Evolutionary conservation across 2,797 vertebrate species (phyloP).

Genomic region (Melanitta fusca): DNA sequence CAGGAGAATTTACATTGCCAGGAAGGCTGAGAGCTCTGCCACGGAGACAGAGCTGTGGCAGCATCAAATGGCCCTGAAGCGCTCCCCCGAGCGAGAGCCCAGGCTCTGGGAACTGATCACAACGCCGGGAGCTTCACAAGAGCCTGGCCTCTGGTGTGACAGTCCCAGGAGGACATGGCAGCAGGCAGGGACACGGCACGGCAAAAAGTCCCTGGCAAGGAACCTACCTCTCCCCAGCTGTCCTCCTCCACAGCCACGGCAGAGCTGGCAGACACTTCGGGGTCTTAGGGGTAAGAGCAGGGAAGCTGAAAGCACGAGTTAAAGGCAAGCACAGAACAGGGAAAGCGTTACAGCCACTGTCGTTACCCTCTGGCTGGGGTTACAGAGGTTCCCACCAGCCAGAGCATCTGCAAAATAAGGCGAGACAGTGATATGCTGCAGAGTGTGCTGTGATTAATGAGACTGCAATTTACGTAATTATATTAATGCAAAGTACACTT

Average conservation of each 20-base stretch:
- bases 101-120: not conserved
- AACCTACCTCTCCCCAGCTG: not conserved
- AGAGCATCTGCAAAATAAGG: not conserved
- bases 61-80: constrained; percentile 22
- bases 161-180: accelerated
- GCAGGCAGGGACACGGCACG: not conserved
- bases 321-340: not conserved
- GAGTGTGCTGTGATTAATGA: not conserved
- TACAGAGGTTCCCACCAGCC: not conserved
- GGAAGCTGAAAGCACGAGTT: accelerated
- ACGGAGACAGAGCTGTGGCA: constrained; percentile 38
- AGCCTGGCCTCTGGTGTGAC: not conserved
- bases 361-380: not conserved
- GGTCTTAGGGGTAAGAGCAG: not conserved
- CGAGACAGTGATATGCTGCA: not conserved
- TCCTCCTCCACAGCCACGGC: accelerated
- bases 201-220: not conserved
- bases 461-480: constrained; percentile 25
- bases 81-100: not conserved
- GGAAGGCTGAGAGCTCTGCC: constrained; percentile 61
- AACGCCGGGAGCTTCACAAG: not conserved
- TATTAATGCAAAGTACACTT: constrained; percentile 22
- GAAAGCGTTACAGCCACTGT: not conserved
- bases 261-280: not conserved
- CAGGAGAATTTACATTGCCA: constrained; percentile 71